A percentile compares a stretch with the other conserved stretches of the same genome.
phyloP scores from a whole-genome alignment of 2,113 vertebrate species.

The Heteronetta atricapilla region DNA sequence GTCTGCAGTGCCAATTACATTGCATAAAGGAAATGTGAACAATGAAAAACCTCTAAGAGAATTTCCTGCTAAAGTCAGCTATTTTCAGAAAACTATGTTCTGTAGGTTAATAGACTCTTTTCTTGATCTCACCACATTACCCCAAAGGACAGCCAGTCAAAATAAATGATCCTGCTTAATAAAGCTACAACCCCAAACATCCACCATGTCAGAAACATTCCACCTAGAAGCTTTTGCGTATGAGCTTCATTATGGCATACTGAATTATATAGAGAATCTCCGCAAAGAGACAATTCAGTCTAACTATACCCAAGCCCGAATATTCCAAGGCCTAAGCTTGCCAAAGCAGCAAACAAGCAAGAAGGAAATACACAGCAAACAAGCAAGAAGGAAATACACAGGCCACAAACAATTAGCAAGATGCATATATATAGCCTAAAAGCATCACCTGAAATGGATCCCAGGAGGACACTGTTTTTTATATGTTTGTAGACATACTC shows the following conservation, averaged over 20 bases:
- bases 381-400: not conserved
- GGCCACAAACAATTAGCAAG: not conserved
- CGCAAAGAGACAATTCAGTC: not conserved
- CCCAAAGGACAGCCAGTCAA: conserved; percentile 43
- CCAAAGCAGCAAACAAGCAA: not conserved
- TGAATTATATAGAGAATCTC: conserved; percentile 16
- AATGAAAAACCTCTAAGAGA: conserved; percentile 8
- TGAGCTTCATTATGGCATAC: not conserved
- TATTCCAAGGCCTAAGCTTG: not conserved
- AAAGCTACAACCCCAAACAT: not conserved
- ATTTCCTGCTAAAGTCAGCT: conserved; percentile 62
- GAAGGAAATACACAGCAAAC: not conserved
- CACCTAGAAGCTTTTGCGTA: not conserved
- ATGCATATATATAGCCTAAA: not conserved
- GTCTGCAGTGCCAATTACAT: conserved; percentile 50
- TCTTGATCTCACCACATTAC: conserved; percentile 39
- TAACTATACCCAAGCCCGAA: not conserved
- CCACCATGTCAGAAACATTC: conserved; percentile 3
- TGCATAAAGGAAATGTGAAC: conserved; percentile 44
- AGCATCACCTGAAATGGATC: conserved; percentile 91
- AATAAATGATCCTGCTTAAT: conserved; percentile 33
- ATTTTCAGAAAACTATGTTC: conserved; percentile 35
- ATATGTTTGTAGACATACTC: conserved; percentile 92
- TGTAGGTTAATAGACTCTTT: conserved; percentile 47
- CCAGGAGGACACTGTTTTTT: conserved; percentile 89